These are phyloP conservation scores for Chelonoidis abingdonii DNA, from an alignment of 2,113 vertebrate genomes.

Conservation along the genomic window DNA sequence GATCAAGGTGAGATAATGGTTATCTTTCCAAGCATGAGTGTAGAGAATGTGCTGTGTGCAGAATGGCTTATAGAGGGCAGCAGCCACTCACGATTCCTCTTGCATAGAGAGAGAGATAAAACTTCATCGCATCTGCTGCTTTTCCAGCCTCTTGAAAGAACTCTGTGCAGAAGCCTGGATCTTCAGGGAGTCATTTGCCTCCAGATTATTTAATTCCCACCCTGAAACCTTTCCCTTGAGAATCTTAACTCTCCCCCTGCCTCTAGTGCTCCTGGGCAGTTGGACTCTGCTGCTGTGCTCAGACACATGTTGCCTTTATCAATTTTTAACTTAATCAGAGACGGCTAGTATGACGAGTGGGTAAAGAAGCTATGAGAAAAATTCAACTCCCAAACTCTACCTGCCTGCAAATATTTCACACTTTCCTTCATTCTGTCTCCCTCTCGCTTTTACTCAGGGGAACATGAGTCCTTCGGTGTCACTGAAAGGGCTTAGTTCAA, in stretches of 20 bases:
- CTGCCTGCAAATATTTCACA: background rate
- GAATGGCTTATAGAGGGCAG: constrained; percentile 80
- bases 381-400: background rate
- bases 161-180: constrained; percentile 11
- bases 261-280: background rate
- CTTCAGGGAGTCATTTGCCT: constrained; percentile 46
- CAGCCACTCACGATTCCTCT: constrained; percentile 49
- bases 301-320: background rate
- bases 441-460: background rate
- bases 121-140: background rate
- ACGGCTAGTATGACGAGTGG: background rate
- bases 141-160: constrained; percentile 40
- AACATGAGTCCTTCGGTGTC: background rate
- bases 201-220: constrained; percentile 22
- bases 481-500: background rate
- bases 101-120: background rate
- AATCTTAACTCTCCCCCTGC: constrained; percentile 2
- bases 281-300: background rate
- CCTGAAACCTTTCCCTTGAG: constrained; percentile 11
- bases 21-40: constrained; percentile 40
- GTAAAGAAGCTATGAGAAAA: background rate
- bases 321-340: background rate
- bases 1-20: constrained; percentile 51
- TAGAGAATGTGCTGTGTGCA: constrained; percentile 54
- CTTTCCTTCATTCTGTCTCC: background rate